Base-by-base conservation (phyloP, 2,888 invertebrate genomes). In the Andricus quercusramuli region DNA sequence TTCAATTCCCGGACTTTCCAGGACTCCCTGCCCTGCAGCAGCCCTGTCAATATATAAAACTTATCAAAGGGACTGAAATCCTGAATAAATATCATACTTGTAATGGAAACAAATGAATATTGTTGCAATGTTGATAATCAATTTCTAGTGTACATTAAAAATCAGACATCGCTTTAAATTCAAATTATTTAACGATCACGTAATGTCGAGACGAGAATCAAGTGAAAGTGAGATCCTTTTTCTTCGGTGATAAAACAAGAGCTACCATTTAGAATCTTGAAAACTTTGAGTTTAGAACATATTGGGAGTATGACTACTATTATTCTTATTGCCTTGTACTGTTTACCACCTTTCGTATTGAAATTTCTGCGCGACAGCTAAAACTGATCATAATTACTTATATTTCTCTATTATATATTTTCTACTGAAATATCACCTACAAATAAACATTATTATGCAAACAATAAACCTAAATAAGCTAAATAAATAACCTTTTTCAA, bases 191-290 rank as follows among this genome's bases (percentile, higher is more conserved):
- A 56, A 56, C n/a, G 56, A n/a, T n/a, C 56, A 56, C 11, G 56
- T 56, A n/a, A 56, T 56, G n/a, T 9, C 9, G 22, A 59, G 8
- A 56, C 56, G 9, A 51, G 51, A 51, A 51, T 51, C 6, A 59
- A 59, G 59, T 59, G 59, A 59, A 59, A 59, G 59, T 59, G 59
- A n/a, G n/a, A 59, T 59, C n/a, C 22, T 59, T 22, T 59, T 59
- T 59, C 22, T 22, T 59, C 13, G 3, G 3, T 22, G 59, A 59
- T 59, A 59, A 22, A 59, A 11, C 56, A 59, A 59, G 11, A 59
- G 9, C 20, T 59, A 59, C 56, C 11, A 22, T 2, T 22, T 11
- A 22, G 59, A 59, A 59, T 59, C 59, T 59, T 59, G 59, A 59
- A 59, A 59, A 22, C 22, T 59, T 59, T 9, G 56, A 59, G n/a